Conservation (phyloP, 2,888 invertebrate genomes). For the Kryphioiulus occultus region DNA sequence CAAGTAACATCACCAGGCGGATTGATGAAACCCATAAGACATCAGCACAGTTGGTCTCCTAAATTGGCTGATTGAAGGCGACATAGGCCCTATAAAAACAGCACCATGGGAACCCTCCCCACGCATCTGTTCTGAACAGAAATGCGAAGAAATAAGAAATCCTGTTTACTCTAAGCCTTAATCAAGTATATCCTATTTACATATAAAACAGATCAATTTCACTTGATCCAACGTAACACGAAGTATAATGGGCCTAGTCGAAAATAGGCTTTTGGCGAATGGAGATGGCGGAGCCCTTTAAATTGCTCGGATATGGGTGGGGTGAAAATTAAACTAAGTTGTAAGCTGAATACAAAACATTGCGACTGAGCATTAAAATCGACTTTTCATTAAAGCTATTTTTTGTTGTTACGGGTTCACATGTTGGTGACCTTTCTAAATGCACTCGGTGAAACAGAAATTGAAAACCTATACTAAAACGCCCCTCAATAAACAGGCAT, state of each 20-base stretch:
- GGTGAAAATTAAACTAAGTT: constrained; percentile 27
- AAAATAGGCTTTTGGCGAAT: neutral
- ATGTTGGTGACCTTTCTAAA: neutral
- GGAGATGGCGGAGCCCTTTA: neutral
- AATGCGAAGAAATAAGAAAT: constrained; percentile 31
- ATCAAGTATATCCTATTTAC: constrained; percentile 35
- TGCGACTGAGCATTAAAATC: constrained; percentile 3
- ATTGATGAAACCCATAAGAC: neutral
- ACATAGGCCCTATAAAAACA: constrained; percentile 6
- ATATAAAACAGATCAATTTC: constrained; percentile 31
- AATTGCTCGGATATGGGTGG: constrained; percentile 26
- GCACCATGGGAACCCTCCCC: constrained; percentile 12
- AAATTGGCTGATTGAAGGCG: constrained; percentile 26
- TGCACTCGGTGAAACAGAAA: neutral
- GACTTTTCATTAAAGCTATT: neutral
- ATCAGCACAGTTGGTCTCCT: neutral
- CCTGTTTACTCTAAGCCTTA: constrained; percentile 35
- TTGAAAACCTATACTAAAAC: neutral
- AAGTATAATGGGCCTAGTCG: constrained; percentile 4
- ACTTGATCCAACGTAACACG: constrained; percentile 3
- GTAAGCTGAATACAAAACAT: constrained; percentile 26
- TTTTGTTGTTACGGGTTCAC: constrained; percentile 12
- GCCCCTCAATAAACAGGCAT: neutral
- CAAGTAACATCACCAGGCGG: neutral
- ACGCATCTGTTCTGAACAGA: neutral